Evolutionary conservation across 2,888 invertebrate species (phyloP), one percentile per base, ranked within the genome.

Genomic region (Cotesia congregata): DNA sequence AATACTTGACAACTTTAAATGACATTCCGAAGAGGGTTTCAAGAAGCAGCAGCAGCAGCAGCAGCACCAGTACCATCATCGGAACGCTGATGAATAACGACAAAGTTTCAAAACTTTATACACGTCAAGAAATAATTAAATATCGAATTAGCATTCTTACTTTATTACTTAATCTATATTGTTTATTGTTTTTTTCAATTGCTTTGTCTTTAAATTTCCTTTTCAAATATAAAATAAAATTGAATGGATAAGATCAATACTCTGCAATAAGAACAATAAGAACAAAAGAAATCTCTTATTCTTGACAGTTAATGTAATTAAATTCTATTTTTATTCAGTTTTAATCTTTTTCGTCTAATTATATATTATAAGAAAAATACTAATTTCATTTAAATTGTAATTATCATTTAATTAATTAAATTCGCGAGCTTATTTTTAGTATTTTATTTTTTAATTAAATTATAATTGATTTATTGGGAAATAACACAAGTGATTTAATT

Each of bases 391-490:
- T 77, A n/a, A 67, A 64, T 50, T 50, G 7, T 50, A 50, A 50
- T 50, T 50, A 6, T 50, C 50, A 50, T 12, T 50, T 12, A 0
- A 50, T 12, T 50, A 50, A 50, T 50, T 50, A 50, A 50, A 50
- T 12, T 12, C 1, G 6, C 60, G 70, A 60, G 70, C 59, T 69
- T 78, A 20, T 20, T 20, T 20, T 17, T n/a, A n/a, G n/a, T n/a
- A n/a, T n/a, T n/a, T n/a, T 17, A 17, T 17, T 1, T 79, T 79
- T 71, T 74, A 78, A 78, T 80, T 77, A 76, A 80, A 77, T 76
- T 70, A 67, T 67, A 74, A 41, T 67, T 70, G 59, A n/a, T 68
- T 64, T 59, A 72, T 65, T 60, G 69, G 72, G 59, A 67, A 78
- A n/a, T n/a, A n/a, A 77, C 62, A 72, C 30, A 77, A 50, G 50